A percentile compares a stretch with the other conserved stretches of the same genome.
Evolutionary conservation across 2,113 vertebrate genomes (phyloP).

Genomic region (Aldabrachelys gigantea): DNA sequence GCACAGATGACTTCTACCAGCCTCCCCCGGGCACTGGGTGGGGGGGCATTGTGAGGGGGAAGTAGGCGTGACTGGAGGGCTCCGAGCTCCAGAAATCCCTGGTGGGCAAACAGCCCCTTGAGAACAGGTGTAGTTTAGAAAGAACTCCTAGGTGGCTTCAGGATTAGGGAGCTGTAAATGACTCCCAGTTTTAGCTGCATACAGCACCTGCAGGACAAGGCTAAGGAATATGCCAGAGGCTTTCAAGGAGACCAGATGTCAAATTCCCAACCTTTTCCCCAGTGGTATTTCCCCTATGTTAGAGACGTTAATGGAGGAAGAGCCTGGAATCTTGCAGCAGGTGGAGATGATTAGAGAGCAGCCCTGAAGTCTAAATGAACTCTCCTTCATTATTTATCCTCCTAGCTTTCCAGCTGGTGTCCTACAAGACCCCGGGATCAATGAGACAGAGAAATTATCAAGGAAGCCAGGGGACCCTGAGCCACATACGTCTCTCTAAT

Average conservation of each 20-base stretch:
- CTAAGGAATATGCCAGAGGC: neutral
- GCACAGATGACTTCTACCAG: neutral
- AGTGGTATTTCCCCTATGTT: neutral
- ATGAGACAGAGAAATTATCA: neutral
- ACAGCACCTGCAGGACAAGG: accelerated
- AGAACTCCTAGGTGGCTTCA: neutral
- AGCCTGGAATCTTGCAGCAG: neutral
- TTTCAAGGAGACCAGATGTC: neutral
- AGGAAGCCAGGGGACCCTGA: neutral
- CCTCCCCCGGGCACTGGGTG: neutral
- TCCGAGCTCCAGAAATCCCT: neutral
- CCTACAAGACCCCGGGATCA: neutral
- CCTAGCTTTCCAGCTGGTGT: neutral
- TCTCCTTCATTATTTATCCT: neutral
- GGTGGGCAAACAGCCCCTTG: no score
- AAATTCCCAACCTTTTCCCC: accelerated
- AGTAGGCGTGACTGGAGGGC: neutral
- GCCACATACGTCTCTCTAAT: neutral
- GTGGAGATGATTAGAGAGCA: neutral
- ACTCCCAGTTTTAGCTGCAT: accelerated
- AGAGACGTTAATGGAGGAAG: neutral
- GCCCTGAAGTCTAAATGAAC: neutral
- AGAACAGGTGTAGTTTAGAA: neutral
- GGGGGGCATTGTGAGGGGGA: neutral
- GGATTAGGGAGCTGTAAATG: neutral